phyloP scores from a whole-genome alignment of 2,888 invertebrate species.

The Cerceris ruficornis region DNA sequence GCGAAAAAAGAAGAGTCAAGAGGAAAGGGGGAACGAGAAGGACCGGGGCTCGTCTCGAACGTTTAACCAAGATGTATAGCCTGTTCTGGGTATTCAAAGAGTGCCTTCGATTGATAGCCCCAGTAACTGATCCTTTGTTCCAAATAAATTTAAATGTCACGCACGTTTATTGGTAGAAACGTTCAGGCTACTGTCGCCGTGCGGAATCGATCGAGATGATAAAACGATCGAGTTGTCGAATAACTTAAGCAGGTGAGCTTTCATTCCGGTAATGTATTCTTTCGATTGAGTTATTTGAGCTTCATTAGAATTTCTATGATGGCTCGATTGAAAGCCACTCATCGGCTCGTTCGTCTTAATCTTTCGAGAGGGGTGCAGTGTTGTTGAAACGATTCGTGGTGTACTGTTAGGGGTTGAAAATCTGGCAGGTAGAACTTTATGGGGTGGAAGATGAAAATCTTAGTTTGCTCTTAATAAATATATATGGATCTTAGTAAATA shows the following conservation, averaged over 20 bases:
- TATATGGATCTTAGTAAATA: no score
- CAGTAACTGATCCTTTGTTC: neutral
- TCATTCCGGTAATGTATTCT: conserved; percentile 1
- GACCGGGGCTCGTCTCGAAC: conserved; percentile 27
- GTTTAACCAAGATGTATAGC: conserved; percentile 47
- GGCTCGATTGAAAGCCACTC: no score
- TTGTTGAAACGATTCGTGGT: no score
- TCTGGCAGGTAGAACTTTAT: no score
- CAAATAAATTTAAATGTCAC: conserved; percentile 19
- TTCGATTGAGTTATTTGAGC: no score
- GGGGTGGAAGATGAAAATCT: no score
- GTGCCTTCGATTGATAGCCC: conserved; percentile 12
- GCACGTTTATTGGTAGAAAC: conserved; percentile 37
- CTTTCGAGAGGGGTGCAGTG: no score
- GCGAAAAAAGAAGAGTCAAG: neutral
- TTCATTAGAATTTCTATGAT: no score
- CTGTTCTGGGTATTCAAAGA: neutral
- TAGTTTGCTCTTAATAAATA: no score
- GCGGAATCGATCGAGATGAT: conserved; percentile 42
- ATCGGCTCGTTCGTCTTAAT: no score
- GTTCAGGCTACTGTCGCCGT: conserved; percentile 9
- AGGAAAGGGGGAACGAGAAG: neutral
- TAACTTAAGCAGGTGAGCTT: conserved; percentile 24
- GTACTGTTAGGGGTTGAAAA: no score
- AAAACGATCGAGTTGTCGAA: conserved; percentile 12